These are phyloP conservation scores for Cataglyphis albicans DNA, from an alignment of 2,888 invertebrate genomes.

Conservation along the genomic window DNA sequence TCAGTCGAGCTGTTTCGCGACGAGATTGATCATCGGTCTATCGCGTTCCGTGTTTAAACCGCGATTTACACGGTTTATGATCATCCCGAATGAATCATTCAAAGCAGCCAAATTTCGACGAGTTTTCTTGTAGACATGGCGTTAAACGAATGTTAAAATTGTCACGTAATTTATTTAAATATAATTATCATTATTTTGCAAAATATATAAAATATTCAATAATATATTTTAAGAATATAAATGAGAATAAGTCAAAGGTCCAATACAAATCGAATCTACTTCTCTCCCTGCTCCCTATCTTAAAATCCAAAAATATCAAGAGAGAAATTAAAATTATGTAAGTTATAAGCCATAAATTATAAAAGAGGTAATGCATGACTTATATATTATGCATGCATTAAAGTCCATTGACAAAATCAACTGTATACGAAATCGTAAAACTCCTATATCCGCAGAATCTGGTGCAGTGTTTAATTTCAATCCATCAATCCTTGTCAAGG, in stretches of 20 bases:
- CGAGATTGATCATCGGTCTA: conserved; percentile 31
- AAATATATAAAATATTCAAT: background rate
- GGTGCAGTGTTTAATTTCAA: background rate
- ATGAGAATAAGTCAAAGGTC: background rate
- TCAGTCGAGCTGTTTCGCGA: conserved; percentile 23
- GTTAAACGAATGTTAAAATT: background rate
- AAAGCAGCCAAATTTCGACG: background rate
- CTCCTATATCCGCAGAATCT: background rate
- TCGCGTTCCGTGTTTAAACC: conserved; percentile 7
- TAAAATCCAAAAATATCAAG: background rate
- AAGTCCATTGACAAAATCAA: background rate
- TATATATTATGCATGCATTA: background rate
- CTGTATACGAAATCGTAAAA: background rate
- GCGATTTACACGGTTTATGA: conserved; percentile 34
- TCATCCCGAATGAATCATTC: conserved; percentile 36
- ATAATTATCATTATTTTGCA: background rate
- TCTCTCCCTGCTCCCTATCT: background rate
- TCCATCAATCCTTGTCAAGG: background rate
- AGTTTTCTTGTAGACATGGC: background rate
- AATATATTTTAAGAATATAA: background rate
- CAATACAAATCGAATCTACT: background rate
- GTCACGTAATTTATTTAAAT: background rate
- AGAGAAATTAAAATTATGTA: background rate
- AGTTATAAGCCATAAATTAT: background rate
- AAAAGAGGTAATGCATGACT: background rate